Evolutionary conservation across 1,140 invertebrate species (phyloP).

Genomic region (Panulirus ornatus): DNA sequence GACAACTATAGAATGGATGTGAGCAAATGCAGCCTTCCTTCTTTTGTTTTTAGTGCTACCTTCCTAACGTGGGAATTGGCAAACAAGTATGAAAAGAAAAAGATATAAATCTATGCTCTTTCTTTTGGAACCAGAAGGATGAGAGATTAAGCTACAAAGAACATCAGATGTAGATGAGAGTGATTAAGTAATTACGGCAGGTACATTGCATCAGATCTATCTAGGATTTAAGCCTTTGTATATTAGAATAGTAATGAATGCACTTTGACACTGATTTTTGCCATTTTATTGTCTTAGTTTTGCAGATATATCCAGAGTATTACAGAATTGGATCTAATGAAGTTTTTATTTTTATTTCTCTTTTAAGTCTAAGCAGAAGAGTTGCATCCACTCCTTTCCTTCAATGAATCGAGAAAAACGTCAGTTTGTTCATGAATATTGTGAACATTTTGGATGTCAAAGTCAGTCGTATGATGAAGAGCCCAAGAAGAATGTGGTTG

Average conservation of each 20-base stretch:
- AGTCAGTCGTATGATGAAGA: constrained; percentile 95
- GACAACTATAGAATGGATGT: no score
- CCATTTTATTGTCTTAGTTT: neutral
- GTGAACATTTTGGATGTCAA: constrained; percentile 95
- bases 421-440: constrained; percentile 94
- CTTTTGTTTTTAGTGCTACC: no score
- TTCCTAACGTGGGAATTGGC: no score
- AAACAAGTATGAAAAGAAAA: no score
- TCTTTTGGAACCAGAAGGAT: no score
- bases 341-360: constrained; percentile 1
- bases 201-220: no score
- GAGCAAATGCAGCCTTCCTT: no score
- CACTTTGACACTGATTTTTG: neutral
- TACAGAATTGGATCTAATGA: neutral
- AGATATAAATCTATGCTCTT: no score
- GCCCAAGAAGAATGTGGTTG: constrained; percentile 95
- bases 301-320: neutral
- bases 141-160: no score
- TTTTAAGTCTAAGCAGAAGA: constrained; percentile 88
- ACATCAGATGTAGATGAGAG: no score
- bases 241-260: neutral
- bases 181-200: no score
- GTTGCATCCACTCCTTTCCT: constrained; percentile 92
- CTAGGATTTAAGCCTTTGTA: neutral
- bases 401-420: constrained; percentile 95